These are phyloP conservation scores for Macrotus californicus DNA, from an alignment of 2,113 vertebrate genomes.

Conservation along the genomic window DNA sequence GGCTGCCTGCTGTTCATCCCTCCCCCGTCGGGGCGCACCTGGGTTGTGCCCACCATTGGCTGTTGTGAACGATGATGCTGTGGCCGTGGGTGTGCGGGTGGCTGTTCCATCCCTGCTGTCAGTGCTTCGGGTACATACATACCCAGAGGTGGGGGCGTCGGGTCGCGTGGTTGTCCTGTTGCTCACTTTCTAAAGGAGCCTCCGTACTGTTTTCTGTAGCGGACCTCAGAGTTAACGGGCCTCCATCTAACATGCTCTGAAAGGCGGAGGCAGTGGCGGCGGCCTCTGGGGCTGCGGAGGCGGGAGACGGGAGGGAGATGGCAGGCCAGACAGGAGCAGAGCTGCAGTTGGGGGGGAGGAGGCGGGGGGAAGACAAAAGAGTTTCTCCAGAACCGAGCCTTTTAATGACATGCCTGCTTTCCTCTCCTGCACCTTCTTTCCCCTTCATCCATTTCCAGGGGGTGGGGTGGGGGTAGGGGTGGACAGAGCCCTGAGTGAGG, in stretches of 20 bases:
- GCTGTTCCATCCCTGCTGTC: not conserved
- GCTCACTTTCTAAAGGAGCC: not conserved
- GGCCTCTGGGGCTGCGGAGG: too few relatives aligned
- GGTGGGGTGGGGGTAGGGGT: not conserved
- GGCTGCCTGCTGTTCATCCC: accelerated
- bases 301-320: accelerated
- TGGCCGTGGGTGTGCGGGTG: accelerated
- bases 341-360: too few relatives aligned
- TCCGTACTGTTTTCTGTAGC: accelerated
- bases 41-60: not conserved
- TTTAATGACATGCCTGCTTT: too few relatives aligned
- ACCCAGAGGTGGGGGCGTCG: not conserved
- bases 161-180: accelerated
- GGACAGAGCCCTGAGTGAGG: too few relatives aligned
- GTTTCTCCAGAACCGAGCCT: not conserved
- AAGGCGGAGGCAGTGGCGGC: accelerated
- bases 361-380: not conserved
- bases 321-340: not conserved
- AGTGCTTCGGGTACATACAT: not conserved
- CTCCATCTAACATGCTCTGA: not conserved
- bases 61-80: accelerated
- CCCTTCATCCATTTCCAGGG: not conserved
- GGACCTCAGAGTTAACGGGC: accelerated
- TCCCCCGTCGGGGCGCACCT: accelerated
- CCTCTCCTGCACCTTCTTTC: not conserved